Conservation (phyloP, 2,888 invertebrate genomes). For the Augiades crinisus region DNA sequence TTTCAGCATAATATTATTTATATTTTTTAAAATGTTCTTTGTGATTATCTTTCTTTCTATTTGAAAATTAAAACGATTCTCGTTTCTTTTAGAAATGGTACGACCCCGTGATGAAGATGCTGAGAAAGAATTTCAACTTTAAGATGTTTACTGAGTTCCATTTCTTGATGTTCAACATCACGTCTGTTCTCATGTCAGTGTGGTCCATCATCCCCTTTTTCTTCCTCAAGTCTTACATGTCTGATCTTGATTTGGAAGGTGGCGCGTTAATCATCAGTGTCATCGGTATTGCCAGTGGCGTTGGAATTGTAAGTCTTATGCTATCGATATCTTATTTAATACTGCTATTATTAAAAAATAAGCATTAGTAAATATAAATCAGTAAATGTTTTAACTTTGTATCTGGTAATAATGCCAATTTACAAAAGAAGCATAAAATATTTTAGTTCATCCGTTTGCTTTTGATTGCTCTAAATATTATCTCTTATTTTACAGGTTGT, state of each 20-base stretch:
- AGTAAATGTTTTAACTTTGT: no score
- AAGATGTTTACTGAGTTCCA: conserved; percentile 90
- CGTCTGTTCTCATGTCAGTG: conserved; percentile 92
- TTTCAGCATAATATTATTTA: not conserved
- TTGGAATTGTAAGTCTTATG: conserved; percentile 89
- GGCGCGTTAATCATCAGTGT: conserved; percentile 90
- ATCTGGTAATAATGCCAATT: no score
- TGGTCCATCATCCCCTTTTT: conserved; percentile 98
- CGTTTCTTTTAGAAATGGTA: conserved; percentile 85
- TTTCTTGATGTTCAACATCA: conserved; percentile 90
- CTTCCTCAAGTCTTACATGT: conserved; percentile 84
- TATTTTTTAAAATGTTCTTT: no score
- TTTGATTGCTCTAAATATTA: no score
- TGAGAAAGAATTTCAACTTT: conserved; percentile 88
- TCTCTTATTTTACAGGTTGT: conserved; percentile 84
- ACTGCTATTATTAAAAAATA: no score
- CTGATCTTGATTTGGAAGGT: conserved; percentile 83
- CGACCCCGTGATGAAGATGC: conserved; percentile 83
- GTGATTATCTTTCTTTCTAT: no score
- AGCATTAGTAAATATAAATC: no score
- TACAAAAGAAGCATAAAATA: no score
- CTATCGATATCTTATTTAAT: no score
- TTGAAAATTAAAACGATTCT: not conserved
- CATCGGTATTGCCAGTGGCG: conserved; percentile 93
- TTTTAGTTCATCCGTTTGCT: no score